phyloP scores from a whole-genome alignment of 2,888 invertebrate genomes.

The Dolomedes plantarius region DNA sequence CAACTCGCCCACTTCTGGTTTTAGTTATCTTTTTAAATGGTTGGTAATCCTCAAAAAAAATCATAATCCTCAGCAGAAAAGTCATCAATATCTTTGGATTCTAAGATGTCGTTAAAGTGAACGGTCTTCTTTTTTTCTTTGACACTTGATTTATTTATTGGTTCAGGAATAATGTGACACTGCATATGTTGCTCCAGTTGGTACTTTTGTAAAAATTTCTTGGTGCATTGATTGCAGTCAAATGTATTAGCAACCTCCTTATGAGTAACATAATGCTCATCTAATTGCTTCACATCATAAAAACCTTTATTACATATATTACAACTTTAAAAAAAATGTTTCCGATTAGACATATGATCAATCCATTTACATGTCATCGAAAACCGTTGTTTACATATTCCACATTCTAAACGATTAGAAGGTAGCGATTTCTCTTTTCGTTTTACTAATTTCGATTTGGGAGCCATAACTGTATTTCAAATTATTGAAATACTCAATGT shows the following conservation, averaged over 20 bases:
- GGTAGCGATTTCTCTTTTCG: neutral
- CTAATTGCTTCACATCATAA: neutral
- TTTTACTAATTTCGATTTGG: neutral
- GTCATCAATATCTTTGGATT: neutral
- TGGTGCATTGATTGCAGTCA: neutral
- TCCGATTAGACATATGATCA: neutral
- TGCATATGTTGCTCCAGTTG: neutral
- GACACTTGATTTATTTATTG: neutral
- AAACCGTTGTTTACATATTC: neutral
- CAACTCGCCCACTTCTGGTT: neutral
- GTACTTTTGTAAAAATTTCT: neutral
- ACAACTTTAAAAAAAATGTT: neutral
- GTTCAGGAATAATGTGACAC: neutral
- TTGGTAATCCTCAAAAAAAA: neutral
- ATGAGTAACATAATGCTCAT: neutral
- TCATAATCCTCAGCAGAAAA: neutral
- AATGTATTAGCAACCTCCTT: neutral
- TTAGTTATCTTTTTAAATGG: neutral
- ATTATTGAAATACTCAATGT: too few species aligned
- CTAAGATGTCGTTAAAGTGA: neutral
- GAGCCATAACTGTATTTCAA: neutral
- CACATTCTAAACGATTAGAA: neutral
- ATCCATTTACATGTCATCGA: neutral
- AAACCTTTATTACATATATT: neutral
- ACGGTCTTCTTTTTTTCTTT: neutral